Base-by-base conservation (phyloP, 2,888 invertebrate genomes). In the Synergus itoensis region DNA sequence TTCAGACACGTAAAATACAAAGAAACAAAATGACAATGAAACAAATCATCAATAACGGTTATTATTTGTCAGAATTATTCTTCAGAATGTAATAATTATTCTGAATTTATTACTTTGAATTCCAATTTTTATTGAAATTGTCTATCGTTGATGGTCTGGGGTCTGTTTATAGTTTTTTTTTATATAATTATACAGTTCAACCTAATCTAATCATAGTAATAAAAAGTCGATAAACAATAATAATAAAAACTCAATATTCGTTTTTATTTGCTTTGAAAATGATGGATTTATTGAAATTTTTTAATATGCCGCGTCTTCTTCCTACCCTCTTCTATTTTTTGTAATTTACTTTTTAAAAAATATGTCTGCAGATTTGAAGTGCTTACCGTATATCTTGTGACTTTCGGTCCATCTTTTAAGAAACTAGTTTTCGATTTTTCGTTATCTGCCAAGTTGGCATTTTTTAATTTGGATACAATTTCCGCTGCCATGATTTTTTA, bases 361-460 rank as follows among this genome's bases (percentile, higher is more conserved):
- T 8, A 7, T 4, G 2, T 53, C 18, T 3, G 18, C 36, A 75
- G 5, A 18, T 48, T 48, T 28, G 9, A 41, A 18, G 12, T 28
- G 62, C 48, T 91, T 89, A 91, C 91, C 90, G 90, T 88, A 78
- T 91, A 91, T 87, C 86, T 88, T 21, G 84, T 80, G 65, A 88
- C 86, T 83, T 87, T 88, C 69, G 88, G 85, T n/a, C 84, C 85
- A 85, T 89, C 85, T 81, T 88, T 88, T 43, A 86, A 85, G 80
- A 91, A 91, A 69, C 80, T 87, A 48, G 86, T 86, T 16, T 86
- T 85, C 9, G 76, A 45, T 78, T 89, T 89, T 57, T 85, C 86
- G 48, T 78, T 80, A 8, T 84, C 83, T 75, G 78, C 78, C 57
- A 83, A 81, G 57, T 64, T 81, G n/a, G 83, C 76, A 57, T 79